Evolutionary conservation across 1,140 invertebrate genomes (phyloP).

Genomic region (Parapsyche elsis): DNA sequence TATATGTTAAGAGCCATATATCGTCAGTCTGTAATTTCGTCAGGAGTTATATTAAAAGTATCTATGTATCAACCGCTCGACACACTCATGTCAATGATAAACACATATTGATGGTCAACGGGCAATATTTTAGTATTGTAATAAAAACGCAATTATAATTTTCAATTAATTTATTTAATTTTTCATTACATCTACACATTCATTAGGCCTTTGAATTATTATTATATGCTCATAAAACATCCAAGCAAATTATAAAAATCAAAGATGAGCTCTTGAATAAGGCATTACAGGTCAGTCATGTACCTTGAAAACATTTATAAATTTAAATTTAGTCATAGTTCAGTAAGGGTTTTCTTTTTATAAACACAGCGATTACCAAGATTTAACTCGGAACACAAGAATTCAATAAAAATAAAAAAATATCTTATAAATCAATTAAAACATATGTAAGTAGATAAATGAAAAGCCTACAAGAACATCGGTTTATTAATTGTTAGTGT

Average conservation of each 20-base stretch:
- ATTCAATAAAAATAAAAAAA: too few species aligned
- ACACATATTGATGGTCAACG: too few species aligned
- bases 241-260: neutral
- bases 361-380: neutral
- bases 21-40: too few species aligned
- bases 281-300: slow-evolving; percentile 16
- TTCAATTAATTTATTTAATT: slow-evolving; percentile 49
- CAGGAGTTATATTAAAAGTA: too few species aligned
- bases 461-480: too few species aligned
- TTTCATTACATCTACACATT: slow-evolving; percentile 55
- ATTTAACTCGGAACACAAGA: neutral
- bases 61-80: too few species aligned
- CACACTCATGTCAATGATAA: too few species aligned
- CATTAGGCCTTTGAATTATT: slow-evolving; percentile 56
- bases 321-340: neutral
- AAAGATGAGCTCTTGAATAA: neutral
- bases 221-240: slow-evolving; percentile 38
- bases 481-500: too few species aligned
- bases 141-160: neutral
- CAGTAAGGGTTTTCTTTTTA: neutral
- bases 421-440: too few species aligned
- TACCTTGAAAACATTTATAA: slow-evolving; percentile 1
- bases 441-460: too few species aligned
- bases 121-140: too few species aligned
- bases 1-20: too few species aligned